phyloP scores from a whole-genome alignment of 2,888 invertebrate species.

The Brachypalpus laphriformis region DNA sequence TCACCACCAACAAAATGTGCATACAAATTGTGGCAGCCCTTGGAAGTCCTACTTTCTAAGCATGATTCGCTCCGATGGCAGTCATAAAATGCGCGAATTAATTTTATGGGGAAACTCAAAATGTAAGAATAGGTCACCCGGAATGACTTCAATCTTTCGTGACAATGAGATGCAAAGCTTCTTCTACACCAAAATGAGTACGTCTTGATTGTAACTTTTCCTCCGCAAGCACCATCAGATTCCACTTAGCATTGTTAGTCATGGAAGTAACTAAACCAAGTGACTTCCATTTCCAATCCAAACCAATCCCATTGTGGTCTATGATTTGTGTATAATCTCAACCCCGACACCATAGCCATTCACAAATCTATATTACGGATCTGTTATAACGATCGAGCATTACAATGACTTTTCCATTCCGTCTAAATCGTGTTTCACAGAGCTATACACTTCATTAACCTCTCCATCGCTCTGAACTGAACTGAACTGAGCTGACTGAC shows the following conservation, averaged over 20 bases:
- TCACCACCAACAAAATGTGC: no score
- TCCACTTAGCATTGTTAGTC: conserved; percentile 5
- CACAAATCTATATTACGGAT: conserved; percentile 16
- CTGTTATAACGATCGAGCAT: no score
- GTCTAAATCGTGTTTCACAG: conserved; percentile 44
- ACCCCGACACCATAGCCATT: conserved; percentile 1
- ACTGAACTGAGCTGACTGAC: conserved; percentile 34
- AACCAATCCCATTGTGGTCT: conserved; percentile 3
- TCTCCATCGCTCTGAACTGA: no score
- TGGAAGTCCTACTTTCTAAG: no score
- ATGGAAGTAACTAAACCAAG: conserved; percentile 11
- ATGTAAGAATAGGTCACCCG: no score
- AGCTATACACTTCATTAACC: conserved; percentile 61
- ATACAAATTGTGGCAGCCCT: no score
- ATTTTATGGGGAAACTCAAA: no score
- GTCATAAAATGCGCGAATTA: no score
- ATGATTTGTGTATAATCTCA: neutral
- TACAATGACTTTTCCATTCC: conserved; percentile 27
- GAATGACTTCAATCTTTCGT: no score
- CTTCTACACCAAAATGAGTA: neutral
- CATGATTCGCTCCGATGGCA: no score
- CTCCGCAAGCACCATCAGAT: neutral
- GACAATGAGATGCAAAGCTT: neutral
- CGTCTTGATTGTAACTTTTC: neutral
- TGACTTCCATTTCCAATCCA: neutral